Conservation (phyloP, 2,797 vertebrate genomes). For the Borostomias antarcticus region DNA sequence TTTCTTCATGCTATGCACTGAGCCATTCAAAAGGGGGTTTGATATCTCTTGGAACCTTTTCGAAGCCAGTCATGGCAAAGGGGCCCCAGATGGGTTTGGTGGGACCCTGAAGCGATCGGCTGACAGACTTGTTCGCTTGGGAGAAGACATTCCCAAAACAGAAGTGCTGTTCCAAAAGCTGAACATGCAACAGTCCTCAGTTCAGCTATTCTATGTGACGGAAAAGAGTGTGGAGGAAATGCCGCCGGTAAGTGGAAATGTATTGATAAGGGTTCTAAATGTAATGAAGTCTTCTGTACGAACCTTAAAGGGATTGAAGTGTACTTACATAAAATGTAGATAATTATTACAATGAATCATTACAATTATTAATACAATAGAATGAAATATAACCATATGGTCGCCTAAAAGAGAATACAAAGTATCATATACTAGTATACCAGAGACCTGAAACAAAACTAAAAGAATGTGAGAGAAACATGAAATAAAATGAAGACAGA, state of each 20-base stretch:
- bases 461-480: neutral
- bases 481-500: neutral
- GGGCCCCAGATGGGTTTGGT: too few species aligned
- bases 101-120: too few species aligned
- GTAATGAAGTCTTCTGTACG: neutral
- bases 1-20: too few species aligned
- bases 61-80: too few species aligned
- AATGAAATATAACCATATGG: neutral
- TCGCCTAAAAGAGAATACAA: neutral
- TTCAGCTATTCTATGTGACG: constrained; percentile 14
- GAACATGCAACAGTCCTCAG: neutral
- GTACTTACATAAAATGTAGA: too few species aligned
- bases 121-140: too few species aligned
- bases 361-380: neutral
- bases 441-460: neutral
- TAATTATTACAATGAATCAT: too few species aligned
- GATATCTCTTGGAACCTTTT: too few species aligned
- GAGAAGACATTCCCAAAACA: too few species aligned
- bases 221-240: neutral
- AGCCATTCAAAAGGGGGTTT: too few species aligned
- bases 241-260: neutral
- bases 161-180: too few species aligned
- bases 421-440: neutral
- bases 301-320: neutral
- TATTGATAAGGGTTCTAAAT: neutral